Evolutionary conservation across 2,797 vertebrate species (phyloP).

Genomic region (Gymnodraco acuticeps): DNA sequence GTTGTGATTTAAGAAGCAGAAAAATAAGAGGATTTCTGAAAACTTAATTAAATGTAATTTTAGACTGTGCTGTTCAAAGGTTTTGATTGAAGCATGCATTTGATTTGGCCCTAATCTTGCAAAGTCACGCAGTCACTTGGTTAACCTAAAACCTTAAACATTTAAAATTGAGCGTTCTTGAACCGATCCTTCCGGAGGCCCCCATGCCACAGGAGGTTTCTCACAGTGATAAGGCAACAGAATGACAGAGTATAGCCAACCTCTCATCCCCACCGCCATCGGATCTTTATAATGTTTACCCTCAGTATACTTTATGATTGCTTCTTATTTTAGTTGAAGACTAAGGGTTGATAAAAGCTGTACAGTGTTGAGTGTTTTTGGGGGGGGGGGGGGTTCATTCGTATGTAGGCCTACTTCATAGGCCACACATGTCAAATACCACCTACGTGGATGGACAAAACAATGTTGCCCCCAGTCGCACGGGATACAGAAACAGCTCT

Average conservation of each 20-base stretch:
- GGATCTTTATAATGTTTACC: background rate
- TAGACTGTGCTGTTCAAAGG: background rate
- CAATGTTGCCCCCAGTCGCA: background rate
- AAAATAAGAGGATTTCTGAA: background rate
- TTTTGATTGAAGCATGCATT: background rate
- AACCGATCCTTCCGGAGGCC: constrained; percentile 3
- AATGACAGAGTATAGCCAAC: constrained; percentile 21
- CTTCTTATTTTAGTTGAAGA: background rate
- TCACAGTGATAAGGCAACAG: constrained; percentile 28
- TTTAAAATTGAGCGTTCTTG: constrained; percentile 3
- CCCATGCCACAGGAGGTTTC: constrained; percentile 22
- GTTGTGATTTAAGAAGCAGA: constrained; percentile 2
- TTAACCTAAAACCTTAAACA: background rate
- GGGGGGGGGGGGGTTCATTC: too few species aligned
- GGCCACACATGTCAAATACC: background rate
- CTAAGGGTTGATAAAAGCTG: background rate
- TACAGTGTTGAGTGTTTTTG: background rate
- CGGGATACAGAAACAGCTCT: background rate
- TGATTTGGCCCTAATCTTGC: background rate
- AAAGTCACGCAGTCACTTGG: background rate
- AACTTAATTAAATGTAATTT: background rate
- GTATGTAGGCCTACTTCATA: too few species aligned
- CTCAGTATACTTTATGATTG: constrained; percentile 11
- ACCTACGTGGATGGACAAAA: background rate
- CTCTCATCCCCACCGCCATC: background rate